Base-by-base conservation (phyloP, 2,113 vertebrate species). In the Alethe diademata region DNA sequence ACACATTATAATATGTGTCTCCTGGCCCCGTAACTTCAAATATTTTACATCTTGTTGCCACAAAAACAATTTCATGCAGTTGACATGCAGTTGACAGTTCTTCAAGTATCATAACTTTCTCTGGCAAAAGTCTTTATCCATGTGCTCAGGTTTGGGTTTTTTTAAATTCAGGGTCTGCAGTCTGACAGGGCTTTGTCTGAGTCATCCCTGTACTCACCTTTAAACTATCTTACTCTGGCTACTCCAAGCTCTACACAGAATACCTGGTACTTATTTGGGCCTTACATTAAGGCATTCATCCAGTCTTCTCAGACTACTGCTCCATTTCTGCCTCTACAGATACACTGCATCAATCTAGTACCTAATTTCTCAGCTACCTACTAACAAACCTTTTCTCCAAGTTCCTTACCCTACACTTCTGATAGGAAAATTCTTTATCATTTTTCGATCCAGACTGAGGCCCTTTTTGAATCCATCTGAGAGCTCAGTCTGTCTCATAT, bases 141-240 rank as follows among this genome's bases (percentile, higher is more conserved):
- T 12, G 11, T 5, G 2, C 6, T 40, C 19, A 57, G 6, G 18
- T 53, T 51, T 6, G 1, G 8, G 3, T 0, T 42, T 61, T 56
- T 47, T 43, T 28, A 19, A 22, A 42, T 40, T 40, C 4, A 22
- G 13, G 2, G 11, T 31, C 7, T 54, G 22, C 11, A 64, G 7
- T 31, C 28, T 31, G 23, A 66, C 3, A 43, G 42, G 10, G 9
- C 13, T 56, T 65, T 73, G 15, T 53, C 23, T 66, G 24, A 11
- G 16, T 58, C 29, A 40, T 19, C 8, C 29, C 29, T 51, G 15
- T 31, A 54, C 19, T 38, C 57, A 67, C 22, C 14, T 48, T 26
- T 29, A 47, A 65, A 57, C 20, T 51, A 11, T 5, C 25, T 56
- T 33, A n/a, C 16, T 45, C 22, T 9, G 20, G 5, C 11, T 81